phyloP scores from a whole-genome alignment of 2,797 vertebrate genomes.

The Numenius phaeopus region DNA sequence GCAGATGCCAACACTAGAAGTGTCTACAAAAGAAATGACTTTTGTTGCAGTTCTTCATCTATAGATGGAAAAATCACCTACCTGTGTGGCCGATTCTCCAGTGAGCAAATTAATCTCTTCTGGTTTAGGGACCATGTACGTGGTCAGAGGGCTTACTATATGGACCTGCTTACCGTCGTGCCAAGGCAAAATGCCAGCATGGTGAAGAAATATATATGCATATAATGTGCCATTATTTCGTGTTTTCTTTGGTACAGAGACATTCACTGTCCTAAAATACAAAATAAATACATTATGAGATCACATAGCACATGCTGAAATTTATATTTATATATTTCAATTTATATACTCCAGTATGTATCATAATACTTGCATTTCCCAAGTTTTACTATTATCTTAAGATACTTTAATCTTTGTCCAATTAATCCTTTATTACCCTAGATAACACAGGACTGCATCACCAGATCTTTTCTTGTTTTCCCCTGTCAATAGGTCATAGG shows the following conservation, averaged over 20 bases:
- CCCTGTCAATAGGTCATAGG: background rate
- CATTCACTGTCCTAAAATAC: constrained; percentile 86
- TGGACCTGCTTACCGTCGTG: constrained; percentile 92
- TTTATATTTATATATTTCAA: too few species aligned
- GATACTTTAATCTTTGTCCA: background rate
- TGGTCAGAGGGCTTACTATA: constrained; percentile 89
- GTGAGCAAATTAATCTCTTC: constrained; percentile 91
- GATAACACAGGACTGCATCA: background rate
- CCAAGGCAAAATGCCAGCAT: constrained; percentile 88
- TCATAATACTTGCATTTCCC: background rate
- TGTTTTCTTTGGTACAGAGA: constrained; percentile 90
- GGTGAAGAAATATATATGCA: constrained; percentile 92
- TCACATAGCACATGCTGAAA: background rate
- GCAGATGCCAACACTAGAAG: background rate
- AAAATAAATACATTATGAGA: background rate
- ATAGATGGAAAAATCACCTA: constrained; percentile 40
- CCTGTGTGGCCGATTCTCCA: constrained; percentile 85
- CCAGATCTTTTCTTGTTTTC: background rate
- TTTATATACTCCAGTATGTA: background rate
- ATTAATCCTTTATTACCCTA: background rate
- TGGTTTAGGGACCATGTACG: constrained; percentile 86
- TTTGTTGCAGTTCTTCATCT: background rate
- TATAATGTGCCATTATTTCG: constrained; percentile 90
- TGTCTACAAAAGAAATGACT: background rate
- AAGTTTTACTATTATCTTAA: background rate